Evolutionary conservation across 35 echinoderm and acorn worm genomes (phyloP), one percentile per base, ranked within the genome.

Genomic region (Hemicentrotus pulcherrimus): DNA sequence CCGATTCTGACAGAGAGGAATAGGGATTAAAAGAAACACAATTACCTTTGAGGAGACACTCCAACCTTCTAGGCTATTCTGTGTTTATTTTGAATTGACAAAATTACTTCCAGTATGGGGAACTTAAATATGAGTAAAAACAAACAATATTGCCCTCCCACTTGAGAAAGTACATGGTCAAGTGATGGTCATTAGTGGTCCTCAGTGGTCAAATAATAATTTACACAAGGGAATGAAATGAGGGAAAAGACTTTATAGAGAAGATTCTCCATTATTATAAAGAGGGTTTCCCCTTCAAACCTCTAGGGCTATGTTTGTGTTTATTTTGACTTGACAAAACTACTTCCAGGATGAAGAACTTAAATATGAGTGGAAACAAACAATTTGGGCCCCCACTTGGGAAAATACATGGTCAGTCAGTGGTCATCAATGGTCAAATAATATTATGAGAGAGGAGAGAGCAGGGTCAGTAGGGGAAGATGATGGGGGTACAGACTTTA

Each of bases 71-170:
- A 18, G 65, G 65, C 65, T 78, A n/a, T 78, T 28, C 28, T 22
- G 65, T 78, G 65, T 78, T 78, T 78, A 78, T 78, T 78, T 78
- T 78, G 65, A 78, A 78, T 78, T n/a, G 65, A 78, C 65, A 78
- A 78, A 78, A 78, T 78, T 78, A 78, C 65, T 78, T 78, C 65
- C 65, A 78, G 65, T 22, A 78, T 78, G 65, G 24, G 22, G 65
- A 78, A 4, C 28, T 78, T 78, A n/a, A 18, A 78, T 78, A 78
- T 78, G 65, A 78, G 65, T 78, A 78, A 78, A 70, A 78, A 78
- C 65, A 78, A 78, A 78, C 65, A 78, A 78, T 78, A 78, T 0
- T 28, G 19, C 24, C 65, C 65, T 59, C 65, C 19, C 65, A 78
- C 65, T 78, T 78, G 65, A 78, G 65, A 78, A 78, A 78, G 65